Percentiles rank a stretch among this genome's conserved stretches.
Conservation (phyloP, 2,113 vertebrate species). For the Indri indri region DNA sequence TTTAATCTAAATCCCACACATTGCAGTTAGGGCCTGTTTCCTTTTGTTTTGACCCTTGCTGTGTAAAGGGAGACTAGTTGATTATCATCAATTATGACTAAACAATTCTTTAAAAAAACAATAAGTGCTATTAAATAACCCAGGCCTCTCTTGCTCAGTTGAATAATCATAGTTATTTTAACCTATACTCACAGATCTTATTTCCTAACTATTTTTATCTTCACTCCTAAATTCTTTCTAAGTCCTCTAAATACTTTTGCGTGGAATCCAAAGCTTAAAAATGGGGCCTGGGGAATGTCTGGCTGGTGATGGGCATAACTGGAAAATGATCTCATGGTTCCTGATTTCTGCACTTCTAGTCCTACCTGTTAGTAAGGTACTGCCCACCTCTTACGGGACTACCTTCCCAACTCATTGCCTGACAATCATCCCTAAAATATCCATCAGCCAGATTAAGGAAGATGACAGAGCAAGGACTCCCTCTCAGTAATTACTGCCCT, state of each 20-base stretch:
- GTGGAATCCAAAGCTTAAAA: slow-evolving; percentile 25
- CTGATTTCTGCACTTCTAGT: background rate
- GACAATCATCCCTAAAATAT: background rate
- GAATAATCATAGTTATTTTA: slow-evolving; percentile 57
- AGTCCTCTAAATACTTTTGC: background rate
- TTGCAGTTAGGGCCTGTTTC: slow-evolving; percentile 43
- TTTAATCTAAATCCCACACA: slow-evolving; percentile 65
- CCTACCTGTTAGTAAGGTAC: background rate
- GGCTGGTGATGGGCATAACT: background rate
- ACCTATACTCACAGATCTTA: slow-evolving; percentile 22
- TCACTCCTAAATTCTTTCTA: background rate
- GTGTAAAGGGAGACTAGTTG: slow-evolving; percentile 50
- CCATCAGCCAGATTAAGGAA: background rate
- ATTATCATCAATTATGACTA: slow-evolving; percentile 49
- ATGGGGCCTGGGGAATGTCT: background rate
- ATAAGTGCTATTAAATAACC: slow-evolving; percentile 14
- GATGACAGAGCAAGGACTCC: background rate
- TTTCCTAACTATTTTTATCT: slow-evolving; percentile 51
- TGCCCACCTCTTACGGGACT: background rate
- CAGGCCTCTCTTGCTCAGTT: background rate
- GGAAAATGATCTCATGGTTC: background rate
- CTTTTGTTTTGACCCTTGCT: slow-evolving; percentile 54
- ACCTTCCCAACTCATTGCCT: background rate
- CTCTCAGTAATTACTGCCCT: background rate
- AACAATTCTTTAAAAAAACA: slow-evolving; percentile 22